Percentiles rank a stretch among this genome's conserved stretches.
Conservation (phyloP, 2,797 vertebrate species). For the Buceros bicornis region DNA sequence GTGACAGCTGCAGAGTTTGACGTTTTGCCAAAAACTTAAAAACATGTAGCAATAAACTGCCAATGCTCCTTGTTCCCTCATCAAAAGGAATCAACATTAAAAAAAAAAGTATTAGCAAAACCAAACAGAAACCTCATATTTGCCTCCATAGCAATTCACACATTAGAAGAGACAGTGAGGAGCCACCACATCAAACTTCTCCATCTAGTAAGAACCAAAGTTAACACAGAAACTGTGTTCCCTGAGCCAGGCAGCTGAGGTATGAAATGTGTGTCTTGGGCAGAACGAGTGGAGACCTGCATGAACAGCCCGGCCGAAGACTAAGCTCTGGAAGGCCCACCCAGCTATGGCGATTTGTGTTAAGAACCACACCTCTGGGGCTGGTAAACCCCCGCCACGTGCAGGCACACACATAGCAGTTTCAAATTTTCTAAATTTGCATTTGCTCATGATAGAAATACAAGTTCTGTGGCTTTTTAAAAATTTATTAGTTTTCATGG, state of each 20-base stretch:
- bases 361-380: not conserved
- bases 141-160: not conserved
- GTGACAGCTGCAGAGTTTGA: not conserved
- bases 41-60: not conserved
- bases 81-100: not conserved
- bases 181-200: not conserved
- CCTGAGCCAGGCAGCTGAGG: not conserved
- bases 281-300: not conserved
- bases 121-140: not conserved
- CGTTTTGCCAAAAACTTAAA: not conserved
- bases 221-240: not conserved
- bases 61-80: not conserved
- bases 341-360: accelerated
- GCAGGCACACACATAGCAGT: not conserved
- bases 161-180: not conserved
- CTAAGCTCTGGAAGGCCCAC: not conserved
- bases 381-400: not conserved
- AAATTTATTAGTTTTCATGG: not conserved
- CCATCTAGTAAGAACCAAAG: not conserved
- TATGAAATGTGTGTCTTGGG: not conserved
- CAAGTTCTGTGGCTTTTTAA: not conserved
- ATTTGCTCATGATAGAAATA: not conserved
- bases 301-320: not conserved
- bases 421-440: not conserved
- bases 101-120: not conserved